Conservation (phyloP, 2,113 vertebrate species). For the pig (Sus scrofa) region DNA sequence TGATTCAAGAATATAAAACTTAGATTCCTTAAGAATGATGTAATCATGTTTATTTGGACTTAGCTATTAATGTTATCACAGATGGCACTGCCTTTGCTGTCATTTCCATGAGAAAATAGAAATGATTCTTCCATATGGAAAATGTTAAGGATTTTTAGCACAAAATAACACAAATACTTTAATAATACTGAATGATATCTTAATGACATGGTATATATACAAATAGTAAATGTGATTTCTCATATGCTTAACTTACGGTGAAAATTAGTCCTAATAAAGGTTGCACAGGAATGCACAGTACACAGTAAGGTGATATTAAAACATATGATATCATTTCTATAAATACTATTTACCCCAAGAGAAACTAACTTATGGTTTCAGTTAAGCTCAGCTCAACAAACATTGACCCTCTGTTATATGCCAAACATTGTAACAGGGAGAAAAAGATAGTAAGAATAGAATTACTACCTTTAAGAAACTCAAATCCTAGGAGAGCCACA, state of each 20-base stretch:
- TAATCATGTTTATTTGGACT: constrained; percentile 27
- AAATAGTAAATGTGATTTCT: not conserved
- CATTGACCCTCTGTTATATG: not conserved
- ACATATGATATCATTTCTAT: not conserved
- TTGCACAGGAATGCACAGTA: not conserved
- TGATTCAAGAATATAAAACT: not conserved
- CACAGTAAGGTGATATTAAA: not conserved
- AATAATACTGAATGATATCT: not conserved
- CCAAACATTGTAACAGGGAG: not conserved
- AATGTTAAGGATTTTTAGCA: not conserved
- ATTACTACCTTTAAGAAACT: not conserved
- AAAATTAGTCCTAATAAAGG: not conserved
- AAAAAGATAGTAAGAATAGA: not conserved
- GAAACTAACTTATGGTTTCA: not conserved
- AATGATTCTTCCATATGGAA: constrained; percentile 14
- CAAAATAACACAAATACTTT: not conserved
- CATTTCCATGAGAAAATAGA: constrained; percentile 47
- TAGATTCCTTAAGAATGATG: not conserved
- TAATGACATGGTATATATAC: not conserved
- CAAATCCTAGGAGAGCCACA: not conserved
- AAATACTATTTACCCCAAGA: not conserved
- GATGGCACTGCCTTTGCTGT: not conserved
- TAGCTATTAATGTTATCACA: not conserved
- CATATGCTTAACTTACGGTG: not conserved
- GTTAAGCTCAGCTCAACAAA: not conserved